Conservation (phyloP, 2,888 invertebrate species). For the Aphrophora alni region DNA sequence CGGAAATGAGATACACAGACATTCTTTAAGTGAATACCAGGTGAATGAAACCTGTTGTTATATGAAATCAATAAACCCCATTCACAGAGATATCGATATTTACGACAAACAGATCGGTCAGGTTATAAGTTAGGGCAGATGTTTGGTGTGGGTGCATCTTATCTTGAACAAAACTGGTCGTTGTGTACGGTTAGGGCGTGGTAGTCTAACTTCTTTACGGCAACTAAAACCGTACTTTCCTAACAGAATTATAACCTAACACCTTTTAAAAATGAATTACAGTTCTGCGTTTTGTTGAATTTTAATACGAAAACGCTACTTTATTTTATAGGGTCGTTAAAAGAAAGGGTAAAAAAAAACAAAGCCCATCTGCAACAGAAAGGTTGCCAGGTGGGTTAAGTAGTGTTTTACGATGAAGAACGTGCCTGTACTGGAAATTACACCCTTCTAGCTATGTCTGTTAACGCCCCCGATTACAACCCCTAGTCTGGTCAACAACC, state of each 20-base stretch:
- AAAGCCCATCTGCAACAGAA: not conserved
- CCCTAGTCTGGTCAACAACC: not conserved
- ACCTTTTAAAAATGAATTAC: not conserved
- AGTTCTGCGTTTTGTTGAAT: not conserved
- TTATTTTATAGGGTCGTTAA: not conserved
- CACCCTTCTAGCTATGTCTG: not conserved
- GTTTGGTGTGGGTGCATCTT: not conserved
- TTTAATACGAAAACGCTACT: not conserved
- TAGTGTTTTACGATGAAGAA: no score
- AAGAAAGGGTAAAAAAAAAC: not conserved
- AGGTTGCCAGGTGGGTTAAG: not conserved
- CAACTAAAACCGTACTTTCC: not conserved
- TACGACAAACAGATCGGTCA: not conserved
- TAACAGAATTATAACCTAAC: not conserved
- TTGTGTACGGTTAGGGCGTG: not conserved
- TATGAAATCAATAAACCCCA: not conserved
- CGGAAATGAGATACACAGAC: not conserved
- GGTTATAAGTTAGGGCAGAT: not conserved
- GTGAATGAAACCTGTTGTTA: not conserved
- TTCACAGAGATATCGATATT: not conserved
- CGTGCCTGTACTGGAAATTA: not conserved
- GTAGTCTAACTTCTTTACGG: not conserved
- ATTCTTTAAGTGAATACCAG: not conserved
- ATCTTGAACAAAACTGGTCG: not conserved
- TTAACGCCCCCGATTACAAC: not conserved